Conservation (phyloP, 2,888 invertebrate genomes). For the Phoenoteleia sp. region DNA sequence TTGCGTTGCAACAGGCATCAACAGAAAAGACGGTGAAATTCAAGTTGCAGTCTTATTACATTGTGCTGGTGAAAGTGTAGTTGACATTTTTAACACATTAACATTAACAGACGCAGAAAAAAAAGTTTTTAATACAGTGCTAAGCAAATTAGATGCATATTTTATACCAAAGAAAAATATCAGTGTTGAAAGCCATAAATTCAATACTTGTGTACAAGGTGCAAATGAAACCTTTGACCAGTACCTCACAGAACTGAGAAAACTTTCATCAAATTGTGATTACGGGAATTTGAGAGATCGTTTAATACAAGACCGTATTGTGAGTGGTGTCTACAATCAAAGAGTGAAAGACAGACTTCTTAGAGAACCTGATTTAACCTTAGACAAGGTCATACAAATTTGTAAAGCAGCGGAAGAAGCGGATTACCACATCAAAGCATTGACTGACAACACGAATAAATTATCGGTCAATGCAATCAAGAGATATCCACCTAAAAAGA, state of each 20-base stretch:
- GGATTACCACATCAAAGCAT: slow-evolving; percentile 2
- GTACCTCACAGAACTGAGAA: slow-evolving; percentile 54
- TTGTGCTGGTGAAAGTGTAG: slow-evolving; percentile 55
- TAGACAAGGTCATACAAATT: slow-evolving; percentile 45
- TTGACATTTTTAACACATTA: slow-evolving; percentile 39
- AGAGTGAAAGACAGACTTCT: slow-evolving; percentile 44
- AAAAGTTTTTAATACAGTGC: slow-evolving; percentile 1
- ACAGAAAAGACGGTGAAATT: slow-evolving; percentile 29
- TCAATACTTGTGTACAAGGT: slow-evolving; percentile 22
- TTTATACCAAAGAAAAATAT: slow-evolving; percentile 21
- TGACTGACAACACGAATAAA: background rate
- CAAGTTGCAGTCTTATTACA: slow-evolving; percentile 56
- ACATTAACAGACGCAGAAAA: slow-evolving; percentile 16
- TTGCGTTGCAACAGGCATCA: slow-evolving; percentile 38
- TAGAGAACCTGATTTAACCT: slow-evolving; percentile 49
- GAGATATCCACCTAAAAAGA: no score
- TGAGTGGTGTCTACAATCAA: slow-evolving; percentile 57
- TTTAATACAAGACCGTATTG: slow-evolving; percentile 62
- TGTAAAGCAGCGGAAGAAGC: slow-evolving; percentile 61
- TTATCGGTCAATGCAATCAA: background rate
- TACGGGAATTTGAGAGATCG: slow-evolving; percentile 58
- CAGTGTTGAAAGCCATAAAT: slow-evolving; percentile 66
- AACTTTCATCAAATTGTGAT: slow-evolving; percentile 56
- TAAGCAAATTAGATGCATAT: slow-evolving; percentile 20
- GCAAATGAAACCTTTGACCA: slow-evolving; percentile 59